These are phyloP conservation scores for Amiota minor DNA, from an alignment of 2,888 invertebrate species.

Conservation along the genomic window DNA sequence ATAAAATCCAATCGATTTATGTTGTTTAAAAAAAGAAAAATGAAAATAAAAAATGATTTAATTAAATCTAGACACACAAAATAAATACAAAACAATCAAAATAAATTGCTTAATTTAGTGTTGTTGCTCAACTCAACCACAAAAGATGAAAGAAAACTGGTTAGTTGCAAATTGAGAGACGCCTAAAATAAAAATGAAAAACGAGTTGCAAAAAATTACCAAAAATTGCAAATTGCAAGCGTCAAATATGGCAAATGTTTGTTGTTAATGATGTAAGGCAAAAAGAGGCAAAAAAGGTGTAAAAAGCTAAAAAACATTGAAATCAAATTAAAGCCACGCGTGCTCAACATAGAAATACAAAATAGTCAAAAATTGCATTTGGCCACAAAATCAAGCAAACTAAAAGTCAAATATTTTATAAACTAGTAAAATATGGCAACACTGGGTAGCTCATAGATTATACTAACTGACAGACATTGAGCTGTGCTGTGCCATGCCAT, in stretches of 20 bases:
- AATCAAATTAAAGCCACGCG: too few relatives aligned
- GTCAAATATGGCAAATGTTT: too few relatives aligned
- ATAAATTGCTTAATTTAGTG: slow-evolving; percentile 25
- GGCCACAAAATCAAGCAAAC: background rate
- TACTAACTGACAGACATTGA: slow-evolving; percentile 11
- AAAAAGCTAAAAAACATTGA: too few relatives aligned
- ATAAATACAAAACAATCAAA: background rate
- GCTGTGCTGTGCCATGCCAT: background rate
- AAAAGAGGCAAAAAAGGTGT: background rate
- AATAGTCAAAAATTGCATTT: background rate
- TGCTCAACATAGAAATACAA: background rate
- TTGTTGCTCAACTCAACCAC: background rate
- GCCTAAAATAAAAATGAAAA: background rate
- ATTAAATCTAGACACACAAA: background rate
- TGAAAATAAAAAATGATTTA: slow-evolving; percentile 15
- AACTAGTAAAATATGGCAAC: slow-evolving; percentile 9
- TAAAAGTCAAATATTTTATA: background rate
- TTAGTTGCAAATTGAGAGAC: slow-evolving; percentile 3
- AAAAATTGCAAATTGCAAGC: slow-evolving; percentile 15
- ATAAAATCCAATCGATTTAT: background rate
- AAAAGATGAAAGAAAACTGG: background rate
- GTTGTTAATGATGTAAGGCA: background rate
- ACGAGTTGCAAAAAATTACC: slow-evolving; percentile 7
- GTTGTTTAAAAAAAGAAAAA: background rate
- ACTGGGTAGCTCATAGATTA: background rate